These are phyloP conservation scores for Cotesia chilonis DNA, from an alignment of 1,140 invertebrate genomes.

Conservation along the genomic window DNA sequence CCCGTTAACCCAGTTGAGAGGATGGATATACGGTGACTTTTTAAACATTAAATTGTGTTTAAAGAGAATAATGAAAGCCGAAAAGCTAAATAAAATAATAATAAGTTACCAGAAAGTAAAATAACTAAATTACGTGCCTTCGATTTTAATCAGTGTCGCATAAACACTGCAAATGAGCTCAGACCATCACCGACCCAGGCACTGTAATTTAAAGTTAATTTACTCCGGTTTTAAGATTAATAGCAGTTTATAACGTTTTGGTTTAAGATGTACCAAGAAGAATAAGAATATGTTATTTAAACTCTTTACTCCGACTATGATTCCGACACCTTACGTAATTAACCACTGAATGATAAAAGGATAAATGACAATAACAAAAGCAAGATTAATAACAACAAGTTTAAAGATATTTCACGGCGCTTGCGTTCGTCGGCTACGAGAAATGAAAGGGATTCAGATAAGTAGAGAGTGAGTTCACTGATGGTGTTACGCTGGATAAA, in stretches of 20 bases:
- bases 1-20: conserved; percentile 40
- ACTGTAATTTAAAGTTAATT: neutral
- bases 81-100: neutral
- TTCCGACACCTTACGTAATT: conserved; percentile 4
- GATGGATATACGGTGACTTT: conserved; percentile 30
- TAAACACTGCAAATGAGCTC: conserved; percentile 9
- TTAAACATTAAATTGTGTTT: conserved; percentile 18
- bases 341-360: neutral
- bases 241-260: neutral
- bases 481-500: neutral
- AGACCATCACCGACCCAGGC: too few relatives aligned
- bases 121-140: conserved; percentile 46
- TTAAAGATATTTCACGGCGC: neutral
- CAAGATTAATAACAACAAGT: neutral
- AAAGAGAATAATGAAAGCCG: conserved; percentile 7
- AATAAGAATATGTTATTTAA: neutral
- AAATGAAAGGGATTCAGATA: conserved; percentile 14
- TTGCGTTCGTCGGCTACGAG: neutral
- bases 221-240: neutral
- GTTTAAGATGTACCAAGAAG: too few relatives aligned
- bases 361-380: neutral
- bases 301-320: too few relatives aligned
- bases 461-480: too few relatives aligned
- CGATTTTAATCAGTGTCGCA: conserved; percentile 50
- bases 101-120: neutral